Percentiles rank a stretch among this genome's conserved stretches.
These are phyloP conservation scores for Corythaixoides concolor DNA, from an alignment of 2,113 vertebrate species.

Conservation along the genomic window DNA sequence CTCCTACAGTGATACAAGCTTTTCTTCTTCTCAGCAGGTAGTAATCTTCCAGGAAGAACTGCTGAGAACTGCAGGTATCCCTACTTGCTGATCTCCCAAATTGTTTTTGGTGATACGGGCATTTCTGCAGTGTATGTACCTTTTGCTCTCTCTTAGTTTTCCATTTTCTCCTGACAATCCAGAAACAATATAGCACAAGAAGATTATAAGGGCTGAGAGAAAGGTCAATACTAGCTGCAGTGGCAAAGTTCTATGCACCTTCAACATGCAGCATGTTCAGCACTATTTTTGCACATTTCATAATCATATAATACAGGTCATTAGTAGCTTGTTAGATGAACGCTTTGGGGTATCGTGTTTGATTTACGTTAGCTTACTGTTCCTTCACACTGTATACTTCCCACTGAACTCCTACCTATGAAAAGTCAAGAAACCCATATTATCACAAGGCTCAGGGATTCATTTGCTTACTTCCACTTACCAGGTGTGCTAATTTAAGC, in stretches of 20 bases:
- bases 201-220: neutral
- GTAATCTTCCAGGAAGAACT: constrained; percentile 46
- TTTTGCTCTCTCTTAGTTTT: neutral
- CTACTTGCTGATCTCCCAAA: constrained; percentile 48
- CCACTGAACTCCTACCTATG: neutral
- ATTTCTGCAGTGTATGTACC: neutral
- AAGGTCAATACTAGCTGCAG: neutral
- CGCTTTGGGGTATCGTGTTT: neutral
- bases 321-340: neutral
- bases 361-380: neutral
- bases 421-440: neutral
- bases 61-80: constrained; percentile 36
- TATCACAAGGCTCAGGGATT: neutral
- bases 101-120: neutral
- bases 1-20: constrained; percentile 27
- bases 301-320: neutral
- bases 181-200: neutral
- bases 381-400: neutral
- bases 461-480: neutral
- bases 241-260: neutral
- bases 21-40: constrained; percentile 49
- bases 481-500: neutral
- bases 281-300: neutral
- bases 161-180: constrained; percentile 1
- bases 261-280: neutral